Base-by-base conservation (phyloP, 2,888 invertebrate species). In the Deilephila elpenor region DNA sequence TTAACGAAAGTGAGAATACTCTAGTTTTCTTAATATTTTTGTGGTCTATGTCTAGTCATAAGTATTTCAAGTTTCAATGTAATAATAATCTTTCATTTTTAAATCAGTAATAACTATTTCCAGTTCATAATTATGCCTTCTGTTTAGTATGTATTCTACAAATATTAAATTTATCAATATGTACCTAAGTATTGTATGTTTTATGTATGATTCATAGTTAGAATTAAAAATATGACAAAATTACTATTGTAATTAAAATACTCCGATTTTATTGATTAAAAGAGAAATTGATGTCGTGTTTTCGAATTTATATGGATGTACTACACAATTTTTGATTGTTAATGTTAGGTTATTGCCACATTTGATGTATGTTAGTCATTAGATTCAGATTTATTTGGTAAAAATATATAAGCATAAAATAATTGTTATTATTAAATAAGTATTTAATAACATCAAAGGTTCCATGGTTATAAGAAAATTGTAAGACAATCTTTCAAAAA, bases 21-120 rank as follows among this genome's bases (percentile, higher is more conserved):
- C 6, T 67, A 60, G 25, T 60, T 25, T 44, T 44, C 20, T 3
- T 20, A 37, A 44, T 7, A 51, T 51, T 64, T 14, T 67, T 20
- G 17, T 67, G 51, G 44, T 44, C 51, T 51, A 67, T 64, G 20
- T 67, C 67, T 67, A 67, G 67, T 67, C 67, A 25, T 67, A 67
- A 67, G 67, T 67, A 29, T 51, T 67, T 51, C 44, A 67, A 67
- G 19, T 51, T 67, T 51, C 44, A 67, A 67, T 67, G 44, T 67
- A 3, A n/a, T 20, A 67, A 5, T 19, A 19, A 19, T 53, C 14
- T 53, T 53, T 53, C 19, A 53, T 17, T 19, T 53, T 37, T 37
- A 8, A 37, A 44, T 1, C 44, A 44, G 44, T 44, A 11, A 44
- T 44, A 44, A 44, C 14, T 44, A 3, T 44, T 44, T 14, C 14